Evolutionary conservation across 2,113 vertebrate species (phyloP).

Genomic region (Ibidorhyncha struthersii): DNA sequence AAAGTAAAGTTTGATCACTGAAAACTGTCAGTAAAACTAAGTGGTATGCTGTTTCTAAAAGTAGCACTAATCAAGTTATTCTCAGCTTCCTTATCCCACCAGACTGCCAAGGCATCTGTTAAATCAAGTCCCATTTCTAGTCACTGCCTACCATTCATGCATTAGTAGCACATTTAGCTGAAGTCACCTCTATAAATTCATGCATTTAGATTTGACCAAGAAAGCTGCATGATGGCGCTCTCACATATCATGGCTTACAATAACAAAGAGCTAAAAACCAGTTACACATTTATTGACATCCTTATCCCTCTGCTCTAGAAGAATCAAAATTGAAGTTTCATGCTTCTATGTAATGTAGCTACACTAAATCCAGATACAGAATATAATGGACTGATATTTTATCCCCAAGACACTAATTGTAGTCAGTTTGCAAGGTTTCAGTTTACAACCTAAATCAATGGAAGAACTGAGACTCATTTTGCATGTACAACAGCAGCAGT

Average conservation of each 20-base stretch:
- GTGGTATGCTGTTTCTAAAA: background rate
- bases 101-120: background rate
- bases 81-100: background rate
- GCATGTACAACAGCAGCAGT: background rate
- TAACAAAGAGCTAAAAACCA: background rate
- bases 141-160: background rate
- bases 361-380: background rate
- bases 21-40: background rate
- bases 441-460: background rate
- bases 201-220: background rate
- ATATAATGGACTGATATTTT: background rate
- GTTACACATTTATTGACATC: background rate
- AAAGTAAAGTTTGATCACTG: background rate
- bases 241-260: background rate
- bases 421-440: conserved; percentile 8
- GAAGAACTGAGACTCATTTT: conserved; percentile 21
- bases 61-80: background rate
- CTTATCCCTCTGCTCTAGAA: background rate
- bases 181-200: background rate
- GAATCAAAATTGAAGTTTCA: background rate
- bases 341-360: background rate
- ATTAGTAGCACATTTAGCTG: background rate
- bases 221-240: background rate
- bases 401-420: background rate
- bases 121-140: background rate